Base-by-base conservation (phyloP, 2,113 vertebrate genomes). In the Tretioscincus oriximinensis region DNA sequence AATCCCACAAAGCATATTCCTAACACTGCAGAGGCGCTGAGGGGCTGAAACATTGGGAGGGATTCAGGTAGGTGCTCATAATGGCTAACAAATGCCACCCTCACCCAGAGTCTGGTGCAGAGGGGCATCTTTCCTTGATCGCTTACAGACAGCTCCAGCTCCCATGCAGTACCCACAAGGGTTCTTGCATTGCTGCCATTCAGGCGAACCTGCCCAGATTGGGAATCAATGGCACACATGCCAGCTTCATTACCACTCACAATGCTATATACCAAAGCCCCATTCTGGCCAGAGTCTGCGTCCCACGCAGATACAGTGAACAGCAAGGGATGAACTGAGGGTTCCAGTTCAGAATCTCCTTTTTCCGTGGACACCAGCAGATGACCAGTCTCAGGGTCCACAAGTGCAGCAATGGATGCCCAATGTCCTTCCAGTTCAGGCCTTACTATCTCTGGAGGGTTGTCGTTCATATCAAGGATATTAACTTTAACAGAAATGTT, bases 391-490 rank as follows among this genome's bases (percentile, higher is more conserved):
- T 96, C 96, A 0, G 77, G 86, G 3, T 95, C 95, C 35, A 99
- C 96, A 4, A 97, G 95, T 45, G 98, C 85, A 0, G 91, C 96
- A 2, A 99, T 82, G 1, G 70, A 92, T 73, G 96, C 97, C 16
- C 83, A 74, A 0, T 96, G 97, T 31, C 92, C 94, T 28, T 92
- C 94, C 12, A 97, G 93, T 1, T 10, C 85, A 0, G 98, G 98
- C 1, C 90, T 84, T 1, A 89, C 93, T 84, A 99, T 94, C 58
- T 96, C 2, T 0, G 98, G 98, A 1, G 89, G 82, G 0, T 99
- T 99, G 89, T 99, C 98, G 0, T 99, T 99, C 72, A 49, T 88
- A 79, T 99, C 98, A 0, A 96, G 93, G 41, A 99, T 82, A 41
- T 89, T 86, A 49, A 99, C 91, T 60, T 93, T 84, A 61, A 99